Evolutionary conservation across 2,797 vertebrate genomes (phyloP), one percentile per base, ranked within the genome.

Genomic region (Paramormyrops hopkinsi): DNA sequence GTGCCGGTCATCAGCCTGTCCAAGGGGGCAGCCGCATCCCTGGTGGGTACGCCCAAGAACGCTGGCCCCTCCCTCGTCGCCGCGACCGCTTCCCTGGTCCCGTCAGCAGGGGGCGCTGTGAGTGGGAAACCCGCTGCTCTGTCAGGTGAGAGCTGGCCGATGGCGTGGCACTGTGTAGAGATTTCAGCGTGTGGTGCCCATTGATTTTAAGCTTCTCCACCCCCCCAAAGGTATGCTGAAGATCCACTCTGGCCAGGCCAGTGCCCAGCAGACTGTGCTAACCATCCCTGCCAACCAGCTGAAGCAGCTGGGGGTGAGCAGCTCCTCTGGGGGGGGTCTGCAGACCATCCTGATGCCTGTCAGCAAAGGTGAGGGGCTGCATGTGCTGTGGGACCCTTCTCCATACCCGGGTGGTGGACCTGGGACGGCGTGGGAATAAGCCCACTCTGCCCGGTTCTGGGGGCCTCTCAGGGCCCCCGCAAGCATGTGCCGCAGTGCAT

Each of bases 311-410:
- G 96, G 97, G 50, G 96, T 97, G 46, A 97, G 95, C 91, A 89
- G 95, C 44, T 94, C 96, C 22, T 95, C 97, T 12, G 95, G 95
- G 86, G 97, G 96, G n/a, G 17, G 73, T 44, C 94, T 98, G 91
- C 98, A 98, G 95, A 98, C 98, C 19, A 96, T 99, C 89, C 95
- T 98, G 91, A 98, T 99, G 97, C 98, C 98, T 88, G 96, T 98
- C 89, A 97, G 97, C 90, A 99, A 98, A 97, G 98, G 98, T 98
- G 92, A 92, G 93, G 44, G 79, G 14, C 44, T 53, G 50, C 1
- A 2, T 14, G 11, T 50, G 17, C 4, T 76, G 29, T 2, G 33
- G 17, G 73, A 44, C n/a, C 33, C 69, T 76, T 17, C 29, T 17
- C 33, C 11, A 73, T n/a, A 37, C 69, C 14, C 14, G 33, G 69